Evolutionary conservation across 64 coral and sea anemone genomes (phyloP).

Genomic region (Montipora efflorescens): DNA sequence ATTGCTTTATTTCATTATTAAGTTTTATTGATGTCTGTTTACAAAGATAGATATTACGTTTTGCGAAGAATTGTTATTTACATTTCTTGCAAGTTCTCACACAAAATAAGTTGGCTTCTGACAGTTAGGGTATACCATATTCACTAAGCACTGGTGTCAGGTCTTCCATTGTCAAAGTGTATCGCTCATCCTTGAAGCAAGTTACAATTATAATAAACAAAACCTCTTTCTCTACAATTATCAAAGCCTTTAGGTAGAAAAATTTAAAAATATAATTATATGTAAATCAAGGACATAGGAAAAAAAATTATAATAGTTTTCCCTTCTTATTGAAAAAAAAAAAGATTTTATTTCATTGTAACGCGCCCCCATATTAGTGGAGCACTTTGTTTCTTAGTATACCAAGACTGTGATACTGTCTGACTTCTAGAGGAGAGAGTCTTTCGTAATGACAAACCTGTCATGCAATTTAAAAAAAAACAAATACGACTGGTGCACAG

Average conservation of each 20-base stretch:
- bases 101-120: constrained; percentile 95
- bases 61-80: constrained; percentile 3
- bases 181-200: constrained; percentile 84
- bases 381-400: background rate
- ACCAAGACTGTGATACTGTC: constrained; percentile 67
- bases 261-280: too few relatives aligned
- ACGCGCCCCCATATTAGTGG: too few relatives aligned
- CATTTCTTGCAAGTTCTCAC: constrained; percentile 7
- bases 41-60: background rate
- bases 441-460: constrained; percentile 70
- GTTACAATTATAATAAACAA: too few relatives aligned
- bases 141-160: constrained; percentile 96
- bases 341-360: too few relatives aligned
- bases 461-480: background rate
- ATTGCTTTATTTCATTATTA: background rate
- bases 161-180: constrained; percentile 97
- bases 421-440: constrained; percentile 44
- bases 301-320: too few relatives aligned
- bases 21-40: background rate
- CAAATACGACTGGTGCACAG: too few relatives aligned
- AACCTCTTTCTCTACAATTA: too few relatives aligned
- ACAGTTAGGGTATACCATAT: constrained; percentile 87
- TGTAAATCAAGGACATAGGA: too few relatives aligned
- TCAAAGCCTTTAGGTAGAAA: too few relatives aligned
- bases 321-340: too few relatives aligned